Conservation (phyloP, 2,888 invertebrate species). For the Nipponacmea schrenckii region DNA sequence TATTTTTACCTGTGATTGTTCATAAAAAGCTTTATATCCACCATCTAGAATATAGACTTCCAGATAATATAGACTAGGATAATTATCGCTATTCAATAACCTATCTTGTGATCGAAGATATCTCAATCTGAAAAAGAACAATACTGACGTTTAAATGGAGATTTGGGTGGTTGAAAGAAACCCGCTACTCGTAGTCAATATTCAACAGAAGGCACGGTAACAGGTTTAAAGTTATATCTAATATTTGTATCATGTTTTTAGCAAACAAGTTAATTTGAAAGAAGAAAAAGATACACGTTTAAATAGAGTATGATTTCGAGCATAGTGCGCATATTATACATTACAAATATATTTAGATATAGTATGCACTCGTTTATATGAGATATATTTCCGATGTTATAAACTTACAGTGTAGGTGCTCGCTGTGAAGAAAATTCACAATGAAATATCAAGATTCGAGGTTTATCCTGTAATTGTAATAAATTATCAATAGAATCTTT, state of each 20-base stretch:
- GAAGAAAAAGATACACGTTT: too few relatives aligned
- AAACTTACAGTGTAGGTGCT: conserved; percentile 30
- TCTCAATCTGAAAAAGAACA: conserved; percentile 77
- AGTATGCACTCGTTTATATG: too few relatives aligned
- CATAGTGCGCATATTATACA: too few relatives aligned
- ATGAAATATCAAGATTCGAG: conserved; percentile 28
- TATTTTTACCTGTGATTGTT: conserved; percentile 68
- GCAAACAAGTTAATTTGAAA: too few relatives aligned
- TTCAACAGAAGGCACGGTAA: too few relatives aligned
- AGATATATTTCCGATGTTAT: too few relatives aligned
- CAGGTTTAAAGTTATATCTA: too few relatives aligned
- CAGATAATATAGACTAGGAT: conserved; percentile 87
- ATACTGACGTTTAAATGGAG: too few relatives aligned
- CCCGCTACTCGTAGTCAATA: too few relatives aligned
- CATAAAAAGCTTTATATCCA: conserved; percentile 86
- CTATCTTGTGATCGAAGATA: conserved; percentile 86
- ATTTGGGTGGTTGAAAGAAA: too few relatives aligned
- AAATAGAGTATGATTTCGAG: neutral
- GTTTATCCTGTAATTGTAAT: conserved; percentile 13
- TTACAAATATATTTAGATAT: too few relatives aligned
- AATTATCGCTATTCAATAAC: conserved; percentile 79
- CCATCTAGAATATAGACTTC: conserved; percentile 91
- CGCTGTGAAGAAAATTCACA: conserved; percentile 34
- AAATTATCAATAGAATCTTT: conserved; percentile 16
- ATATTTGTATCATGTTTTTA: too few relatives aligned